Percentiles rank a stretch among this genome's conserved stretches.
Evolutionary conservation across 1,140 invertebrate species (phyloP).

Genomic region (Caenorhabditis tropicalis): DNA sequence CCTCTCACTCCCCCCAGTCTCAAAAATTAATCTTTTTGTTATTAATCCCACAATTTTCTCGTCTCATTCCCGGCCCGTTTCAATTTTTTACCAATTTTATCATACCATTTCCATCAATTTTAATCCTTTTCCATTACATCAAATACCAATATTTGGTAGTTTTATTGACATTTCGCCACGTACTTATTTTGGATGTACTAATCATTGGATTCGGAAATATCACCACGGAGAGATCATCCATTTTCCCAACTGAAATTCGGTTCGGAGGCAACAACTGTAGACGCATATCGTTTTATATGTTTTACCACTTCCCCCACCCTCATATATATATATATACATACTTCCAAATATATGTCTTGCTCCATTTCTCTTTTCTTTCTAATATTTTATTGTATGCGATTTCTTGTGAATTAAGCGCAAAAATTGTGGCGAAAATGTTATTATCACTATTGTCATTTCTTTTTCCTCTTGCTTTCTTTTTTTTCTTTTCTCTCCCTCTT

Average conservation of each 20-base stretch:
- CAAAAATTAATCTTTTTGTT: slow-evolving; percentile 9
- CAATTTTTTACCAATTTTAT: not conserved
- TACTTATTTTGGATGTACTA: slow-evolving; percentile 31
- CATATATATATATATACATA: not conserved
- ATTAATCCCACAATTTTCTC: slow-evolving; percentile 19
- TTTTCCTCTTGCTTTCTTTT: too few species aligned
- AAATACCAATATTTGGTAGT: slow-evolving; percentile 30
- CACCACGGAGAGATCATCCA: not conserved
- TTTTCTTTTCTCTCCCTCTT: not conserved
- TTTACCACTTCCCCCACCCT: not conserved
- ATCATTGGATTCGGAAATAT: slow-evolving; percentile 14
- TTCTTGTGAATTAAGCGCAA: slow-evolving; percentile 34
- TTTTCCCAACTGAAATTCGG: not conserved
- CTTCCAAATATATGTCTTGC: not conserved
- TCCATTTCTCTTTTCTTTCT: not conserved
- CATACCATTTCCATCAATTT: not conserved
- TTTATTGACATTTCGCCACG: slow-evolving; percentile 35
- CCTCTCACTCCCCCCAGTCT: not conserved
- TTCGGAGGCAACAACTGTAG: not conserved
- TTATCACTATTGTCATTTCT: slow-evolving; percentile 19
- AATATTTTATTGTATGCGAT: not conserved
- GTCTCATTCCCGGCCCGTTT: not conserved
- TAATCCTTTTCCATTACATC: not conserved
- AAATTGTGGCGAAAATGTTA: slow-evolving; percentile 14
- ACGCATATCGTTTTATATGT: slow-evolving; percentile 26